phyloP scores from a whole-genome alignment of 2,888 invertebrate genomes.

The Ophioninae sp. region DNA sequence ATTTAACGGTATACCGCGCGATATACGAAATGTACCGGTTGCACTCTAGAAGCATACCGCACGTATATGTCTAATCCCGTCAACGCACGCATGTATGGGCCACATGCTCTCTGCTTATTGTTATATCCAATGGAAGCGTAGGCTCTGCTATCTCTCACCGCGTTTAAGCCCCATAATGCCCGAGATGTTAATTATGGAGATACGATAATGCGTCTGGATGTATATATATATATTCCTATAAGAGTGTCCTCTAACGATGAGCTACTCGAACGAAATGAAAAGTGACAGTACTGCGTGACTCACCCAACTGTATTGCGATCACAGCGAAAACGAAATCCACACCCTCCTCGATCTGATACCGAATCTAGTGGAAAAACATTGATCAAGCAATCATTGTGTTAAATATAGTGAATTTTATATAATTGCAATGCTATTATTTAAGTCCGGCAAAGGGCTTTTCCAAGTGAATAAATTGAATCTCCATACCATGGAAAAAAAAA shows the following conservation, averaged over 20 bases:
- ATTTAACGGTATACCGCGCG: constrained; percentile 59
- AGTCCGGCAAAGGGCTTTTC: no score
- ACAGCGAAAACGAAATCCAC: not conserved
- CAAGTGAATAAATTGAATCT: no score
- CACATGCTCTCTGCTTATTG: constrained; percentile 57
- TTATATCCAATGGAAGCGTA: constrained; percentile 45
- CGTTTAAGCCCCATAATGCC: constrained; percentile 46
- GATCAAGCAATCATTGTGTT: no score
- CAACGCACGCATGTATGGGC: constrained; percentile 55
- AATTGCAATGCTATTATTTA: no score
- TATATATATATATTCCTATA: constrained; percentile 15
- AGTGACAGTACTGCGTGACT: not conserved
- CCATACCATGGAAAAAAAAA: no score
- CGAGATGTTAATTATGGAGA: constrained; percentile 48
- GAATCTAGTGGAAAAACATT: no score
- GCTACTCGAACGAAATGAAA: constrained; percentile 1
- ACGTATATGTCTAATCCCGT: constrained; percentile 55
- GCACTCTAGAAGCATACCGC: constrained; percentile 42
- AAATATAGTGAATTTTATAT: no score
- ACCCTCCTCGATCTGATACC: not conserved
- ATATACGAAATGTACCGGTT: constrained; percentile 55
- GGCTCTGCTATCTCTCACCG: constrained; percentile 48
- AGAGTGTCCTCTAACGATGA: not conserved
- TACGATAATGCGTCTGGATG: constrained; percentile 18
- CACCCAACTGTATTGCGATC: no score